Base-by-base conservation (phyloP, 2,888 invertebrate genomes). In the Archips crataeganus region DNA sequence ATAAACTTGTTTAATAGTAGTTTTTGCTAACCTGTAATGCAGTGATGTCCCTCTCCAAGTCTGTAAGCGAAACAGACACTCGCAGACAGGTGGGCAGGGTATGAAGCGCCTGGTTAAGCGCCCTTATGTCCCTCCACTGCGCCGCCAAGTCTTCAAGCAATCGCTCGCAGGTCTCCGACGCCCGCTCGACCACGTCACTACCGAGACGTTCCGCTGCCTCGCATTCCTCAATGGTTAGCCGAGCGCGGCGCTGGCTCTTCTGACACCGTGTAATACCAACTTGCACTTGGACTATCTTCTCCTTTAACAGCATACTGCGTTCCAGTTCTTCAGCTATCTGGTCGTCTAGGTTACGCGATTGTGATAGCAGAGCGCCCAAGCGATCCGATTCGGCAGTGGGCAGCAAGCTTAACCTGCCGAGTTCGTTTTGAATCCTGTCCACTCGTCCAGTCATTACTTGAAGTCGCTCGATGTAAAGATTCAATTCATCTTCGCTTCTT, bases 401-500 rank as follows among this genome's bases (percentile, higher is more conserved):
- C 5, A 97, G 89, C 57, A 98, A 91, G 51, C 97, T 97, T 61
- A 97, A 89, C 74, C 97, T 95, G 0, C 97, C 97, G 34, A 98
- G 91, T 85, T 98, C 97, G 82, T 97, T 97, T 82, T 97, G 97
- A 77, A 98, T 97, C 65, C 96, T 95, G 71, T 96, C 96, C n/a
- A 97, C 96, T 13, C 97, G 95, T 3, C 96, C 95, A 51, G 96
- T 96, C 88, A 97, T 95, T 0, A 98, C 97, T 90, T 98, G 97
- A 9, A 98, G 91, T 67, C 97, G 94, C 87, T 98, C 97, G 9
- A 98, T 96, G 83, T 98, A 98, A 6, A 98, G 92, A 79, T 96
- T 96, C 0, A 98, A 92, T 83, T 98, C 98, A 79, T 98, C 98
- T 82, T 97, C 97, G 69, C 96, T 97, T 84, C 97, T 97, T 61